Conservation (phyloP, 2,113 vertebrate genomes). For the Lepisosteus osseus region DNA sequence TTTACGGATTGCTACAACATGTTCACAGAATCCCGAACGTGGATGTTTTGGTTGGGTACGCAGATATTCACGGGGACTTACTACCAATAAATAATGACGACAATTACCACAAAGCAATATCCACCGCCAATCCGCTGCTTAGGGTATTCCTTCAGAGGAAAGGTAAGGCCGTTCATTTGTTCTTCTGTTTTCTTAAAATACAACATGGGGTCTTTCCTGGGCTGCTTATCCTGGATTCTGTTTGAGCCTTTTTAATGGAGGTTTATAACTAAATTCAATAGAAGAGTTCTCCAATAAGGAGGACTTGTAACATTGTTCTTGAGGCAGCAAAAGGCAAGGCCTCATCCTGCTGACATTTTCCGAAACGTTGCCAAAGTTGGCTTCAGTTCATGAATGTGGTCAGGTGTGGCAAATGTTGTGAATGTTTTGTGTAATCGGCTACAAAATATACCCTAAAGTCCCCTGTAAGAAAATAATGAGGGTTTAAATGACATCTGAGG, state of each 20-base stretch:
- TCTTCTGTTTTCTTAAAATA: too few relatives aligned
- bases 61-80: conserved; percentile 90
- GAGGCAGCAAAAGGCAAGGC: too few relatives aligned
- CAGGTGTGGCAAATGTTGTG: too few relatives aligned
- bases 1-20: conserved; percentile 91
- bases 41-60: conserved; percentile 90
- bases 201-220: not conserved
- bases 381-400: too few relatives aligned
- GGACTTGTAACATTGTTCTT: too few relatives aligned
- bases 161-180: conserved; percentile 66
- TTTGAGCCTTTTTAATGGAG: not conserved
- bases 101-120: conserved; percentile 96
- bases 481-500: too few relatives aligned
- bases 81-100: conserved; percentile 97
- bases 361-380: too few relatives aligned
- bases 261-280: not conserved
- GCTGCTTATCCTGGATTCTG: not conserved
- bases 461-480: too few relatives aligned
- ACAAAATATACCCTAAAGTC: too few relatives aligned
- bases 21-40: conserved; percentile 94
- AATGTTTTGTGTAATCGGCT: too few relatives aligned
- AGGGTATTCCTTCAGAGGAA: conserved; percentile 94
- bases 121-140: conserved; percentile 87
- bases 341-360: too few relatives aligned
- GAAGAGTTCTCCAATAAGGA: too few relatives aligned